Evolutionary conservation across 1,140 invertebrate species (phyloP), one percentile per base, ranked within the genome.

Genomic region (Papilio machaon): DNA sequence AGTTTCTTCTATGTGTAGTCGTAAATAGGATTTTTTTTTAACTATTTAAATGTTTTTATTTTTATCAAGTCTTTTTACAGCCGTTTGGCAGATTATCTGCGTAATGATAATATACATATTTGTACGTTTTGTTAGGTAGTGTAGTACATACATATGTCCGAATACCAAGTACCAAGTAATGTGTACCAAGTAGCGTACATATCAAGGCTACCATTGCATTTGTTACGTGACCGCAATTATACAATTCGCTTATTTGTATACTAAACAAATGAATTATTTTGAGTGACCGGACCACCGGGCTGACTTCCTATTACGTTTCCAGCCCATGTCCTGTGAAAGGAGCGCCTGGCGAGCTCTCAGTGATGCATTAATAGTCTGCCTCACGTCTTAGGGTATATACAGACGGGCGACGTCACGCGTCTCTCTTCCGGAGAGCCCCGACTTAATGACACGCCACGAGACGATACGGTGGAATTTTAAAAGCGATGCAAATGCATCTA

Each of bases 391-490:
- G 79, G 84, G 85, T 86, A 85, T 85, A 84, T 87, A 85, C 86
- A 83, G 83, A 83, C 82, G 54, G 86, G 83, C 83, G 88, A 88
- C 87, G 88, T 91, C 91, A 92, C 91, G 91, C 89, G 86, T 87
- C 79, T 54, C 83, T 85, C 89, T 92, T 93, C 91, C 91, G 91
- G 80, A 82, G 81, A 81, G 80, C 76, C 80, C 80, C 80, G 78
- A 87, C 86, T 85, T 88, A 82, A 87, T 76, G 38, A 49, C 67
- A 74, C 67, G 73, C 70, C 60, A 79, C 67, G 60, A 81, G 76
- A 70, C n/a, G 74, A 80, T 80, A 43, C 70, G 60, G 60, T 85
- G 85, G 87, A 88, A 91, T 89, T 85, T 85, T 85, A 89, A 81
- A 81, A 82, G 81, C 82, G 78, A 89, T 88, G 85, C 85, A 89